Evolutionary conservation across 2,113 vertebrate species (phyloP), one percentile per base, ranked within the genome.

Genomic region (Pangasianodon hypophthalmus): DNA sequence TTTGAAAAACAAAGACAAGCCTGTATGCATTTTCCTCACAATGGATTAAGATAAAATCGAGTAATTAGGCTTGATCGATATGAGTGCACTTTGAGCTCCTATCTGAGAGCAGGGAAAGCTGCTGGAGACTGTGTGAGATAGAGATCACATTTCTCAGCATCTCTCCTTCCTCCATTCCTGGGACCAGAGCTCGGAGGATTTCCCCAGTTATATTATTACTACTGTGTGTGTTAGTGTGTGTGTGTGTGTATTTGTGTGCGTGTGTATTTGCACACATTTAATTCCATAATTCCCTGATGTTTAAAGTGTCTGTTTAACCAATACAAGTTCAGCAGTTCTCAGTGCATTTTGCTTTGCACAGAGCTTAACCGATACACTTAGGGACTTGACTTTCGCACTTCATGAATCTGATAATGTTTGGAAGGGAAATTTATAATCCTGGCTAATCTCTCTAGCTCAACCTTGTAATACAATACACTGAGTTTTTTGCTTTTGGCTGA

Each of bases 131-230:
- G 29, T 69, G 2, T 3, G 60, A 32, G 60, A 50, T 67, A 5
- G 32, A 69, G 84, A 50, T 85, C 84, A 85, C 26, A n/a, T 85
- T 85, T 67, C 44, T 85, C 62, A 46, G 60, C 44, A 50, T 10
- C 62, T 85, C 62, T 50, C 3, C 6, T 85, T n/a, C 44, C 44
- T n/a, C 62, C 2, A 5, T 85, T 48, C 26, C 62, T 48, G 52
- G 6, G n/a, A 18, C 37, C 81, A 37, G 81, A 58, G 52, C 54
- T 16, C 81, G 24, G 81, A 41, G 32, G 52, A 58, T 56, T 83
- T 37, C n/a, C 52, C 52, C 32, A 10, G 52, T 58, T 58, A 11
- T 83, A 58, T 83, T 83, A 83, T 37, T 83, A 41, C 48, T n/a
- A 19, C 8, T 64, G 50, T 50, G 44, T 37, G 11, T n/a, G 29